Base-by-base conservation (phyloP, 1,140 invertebrate species). In the Papilio aristodemus region DNA sequence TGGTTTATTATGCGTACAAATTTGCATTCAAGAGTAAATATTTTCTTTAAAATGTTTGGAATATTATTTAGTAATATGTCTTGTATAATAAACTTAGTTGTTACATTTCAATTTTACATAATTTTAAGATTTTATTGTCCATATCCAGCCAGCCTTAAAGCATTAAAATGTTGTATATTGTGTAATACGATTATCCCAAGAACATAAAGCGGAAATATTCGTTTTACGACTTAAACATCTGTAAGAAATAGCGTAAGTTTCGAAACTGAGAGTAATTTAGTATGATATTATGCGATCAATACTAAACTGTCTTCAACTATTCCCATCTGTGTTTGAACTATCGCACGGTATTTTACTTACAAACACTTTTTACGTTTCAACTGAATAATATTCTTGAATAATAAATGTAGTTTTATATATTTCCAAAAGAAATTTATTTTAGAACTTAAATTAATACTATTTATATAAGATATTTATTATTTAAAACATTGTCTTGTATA, bases 211-310 rank as follows among this genome's bases (percentile, higher is more conserved):
- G 19, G 19, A 54, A 19, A 54, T 54, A 54, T 54, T 13, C 19
- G 17, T 54, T 54, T 54, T 54, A 54, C 46, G 46, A 50, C 46
- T 54, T 54, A 19, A 54, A 54, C 46, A 54, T 54, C 46, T 54
- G 46, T 54, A 54, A 22, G 46, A 54, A 54, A 54, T 54, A 54
- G 46, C 19, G 46, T 25, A 10, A 54, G 46, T 54, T 54, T 25
- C 19, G 19, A 54, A 54, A 54, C 19, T 22, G 46, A 54, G 41
- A 17, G 41, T 43, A 54, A 54, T 54, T 54, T 54, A 13, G 10
- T 54, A 10, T 54, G 22, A 54, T 54, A 54, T 22, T 54, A 54
- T 54, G 46, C 46, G 46, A 54, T 54, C 46, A 22, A 54, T 25
- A 54, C 10, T 50, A 50, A 50, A 50, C 19, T 32, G 43, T 11